Evolutionary conservation across 2,797 vertebrate genomes (phyloP), one percentile per base, ranked within the genome.

Genomic region (Clamator glandarius): DNA sequence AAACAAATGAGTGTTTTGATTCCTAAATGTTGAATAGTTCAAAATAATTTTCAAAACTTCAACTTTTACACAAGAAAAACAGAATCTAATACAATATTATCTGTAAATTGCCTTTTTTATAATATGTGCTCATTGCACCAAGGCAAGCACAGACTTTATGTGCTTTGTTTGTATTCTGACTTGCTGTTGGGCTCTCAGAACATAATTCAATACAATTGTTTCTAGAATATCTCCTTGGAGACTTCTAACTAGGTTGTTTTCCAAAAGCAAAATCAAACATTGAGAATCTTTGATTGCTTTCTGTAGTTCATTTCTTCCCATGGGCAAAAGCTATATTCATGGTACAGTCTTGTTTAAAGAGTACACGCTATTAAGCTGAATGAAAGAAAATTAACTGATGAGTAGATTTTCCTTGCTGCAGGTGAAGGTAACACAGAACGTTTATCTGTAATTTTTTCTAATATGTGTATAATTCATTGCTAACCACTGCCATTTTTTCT

Each of bases 241-340:
- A 85, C 57, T 41, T 92, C 68, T 90, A 84, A 84, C 59, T 82
- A 46, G 76, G 58, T 92, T 91, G 74, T 94, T 96, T 90, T 93
- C 68, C 80, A 90, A 87, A 94, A 82, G 59, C 67, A 67, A 94
- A 90, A 72, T 92, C 78, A 90, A 77, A 93, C 57, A 70, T 59
- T 73, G 59, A 74, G 75, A 89, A 58, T 87, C 72, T 95, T 79
- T 52, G 51, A 63, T 88, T 78, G 64, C 64, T 87, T 96, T 94
- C 76, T 80, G 61, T 87, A 80, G 70, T 92, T 89, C 4, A 15
- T 77, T 90, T 92, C 64, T 92, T 93, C 77, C 80, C 44, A 28
- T 57, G 59, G 74, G 74, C 57, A 76, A 73, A 92, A 77, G 42
- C 77, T 83, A 15, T 86, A 55, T 59, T 92, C 70, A 28, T 50